phyloP scores from a whole-genome alignment of 2,113 vertebrate genomes.

The Pithys albifrons region DNA sequence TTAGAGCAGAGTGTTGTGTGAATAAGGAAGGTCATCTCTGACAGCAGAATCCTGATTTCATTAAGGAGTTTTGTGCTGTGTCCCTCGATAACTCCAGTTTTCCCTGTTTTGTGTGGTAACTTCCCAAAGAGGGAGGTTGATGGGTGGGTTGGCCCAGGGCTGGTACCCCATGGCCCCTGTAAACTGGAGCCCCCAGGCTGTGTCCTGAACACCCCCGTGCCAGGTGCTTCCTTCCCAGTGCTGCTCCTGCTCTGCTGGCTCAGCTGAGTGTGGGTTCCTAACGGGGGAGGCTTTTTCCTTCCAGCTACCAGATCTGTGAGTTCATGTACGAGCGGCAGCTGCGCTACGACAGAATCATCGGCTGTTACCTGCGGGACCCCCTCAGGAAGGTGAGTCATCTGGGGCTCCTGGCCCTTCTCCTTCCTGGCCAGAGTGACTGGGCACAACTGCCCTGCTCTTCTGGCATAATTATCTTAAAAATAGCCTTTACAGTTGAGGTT shows the following conservation, averaged over 20 bases:
- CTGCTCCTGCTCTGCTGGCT: background rate
- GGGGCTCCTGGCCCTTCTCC: background rate
- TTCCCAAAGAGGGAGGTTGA: background rate
- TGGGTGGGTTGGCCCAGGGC: background rate
- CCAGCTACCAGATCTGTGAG: slow-evolving; percentile 95
- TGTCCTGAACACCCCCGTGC: background rate
- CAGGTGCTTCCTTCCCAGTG: background rate
- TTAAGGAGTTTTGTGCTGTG: background rate
- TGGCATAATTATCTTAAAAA: background rate
- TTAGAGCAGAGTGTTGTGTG: background rate
- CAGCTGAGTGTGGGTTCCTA: background rate
- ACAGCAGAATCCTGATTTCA: background rate
- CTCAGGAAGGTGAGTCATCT: slow-evolving; percentile 84
- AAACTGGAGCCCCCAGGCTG: background rate
- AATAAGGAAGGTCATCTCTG: background rate
- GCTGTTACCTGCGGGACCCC: slow-evolving; percentile 92
- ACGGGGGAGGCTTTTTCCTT: background rate
- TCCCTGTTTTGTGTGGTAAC: background rate
- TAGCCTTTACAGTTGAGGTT: background rate
- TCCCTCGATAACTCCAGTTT: background rate
- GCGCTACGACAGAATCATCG: slow-evolving; percentile 88
- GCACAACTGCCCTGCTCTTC: background rate
- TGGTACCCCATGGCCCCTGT: background rate
- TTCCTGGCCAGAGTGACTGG: background rate
- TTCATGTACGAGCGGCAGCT: slow-evolving; percentile 94